These are phyloP conservation scores for Neofelis nebulosa DNA, from an alignment of 2,113 vertebrate species.

Conservation along the genomic window DNA sequence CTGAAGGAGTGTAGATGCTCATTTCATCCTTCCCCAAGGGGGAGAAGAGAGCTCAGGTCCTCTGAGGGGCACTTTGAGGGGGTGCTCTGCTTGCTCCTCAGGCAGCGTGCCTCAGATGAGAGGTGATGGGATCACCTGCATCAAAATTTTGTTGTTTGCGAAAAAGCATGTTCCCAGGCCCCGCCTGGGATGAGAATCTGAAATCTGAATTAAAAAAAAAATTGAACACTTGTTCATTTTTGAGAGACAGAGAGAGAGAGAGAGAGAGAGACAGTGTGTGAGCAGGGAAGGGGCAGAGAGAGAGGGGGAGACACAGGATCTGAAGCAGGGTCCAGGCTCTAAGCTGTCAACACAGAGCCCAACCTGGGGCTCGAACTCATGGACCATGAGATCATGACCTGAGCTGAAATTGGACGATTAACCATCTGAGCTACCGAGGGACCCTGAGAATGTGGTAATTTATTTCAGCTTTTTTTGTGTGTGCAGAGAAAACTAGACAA, in stretches of 20 bases:
- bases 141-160: neutral
- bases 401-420: no score
- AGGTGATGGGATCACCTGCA: neutral
- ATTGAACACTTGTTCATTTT: neutral
- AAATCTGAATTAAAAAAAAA: neutral
- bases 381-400: no score
- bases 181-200: neutral
- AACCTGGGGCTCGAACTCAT: no score
- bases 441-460: neutral
- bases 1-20: neutral
- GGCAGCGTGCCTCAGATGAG: neutral
- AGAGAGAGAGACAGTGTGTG: no score
- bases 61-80: neutral
- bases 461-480: neutral
- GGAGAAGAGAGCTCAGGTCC: neutral
- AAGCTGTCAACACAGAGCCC: no score
- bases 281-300: no score
- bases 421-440: no score
- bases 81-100: neutral
- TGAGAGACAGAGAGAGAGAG: no score
- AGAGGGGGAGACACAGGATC: no score
- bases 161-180: neutral
- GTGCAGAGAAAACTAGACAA: slow-evolving; percentile 6
- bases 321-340: no score
- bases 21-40: neutral